Evolutionary conservation across 2,113 vertebrate species (phyloP).

Genomic region (Sapayoa aenigma): DNA sequence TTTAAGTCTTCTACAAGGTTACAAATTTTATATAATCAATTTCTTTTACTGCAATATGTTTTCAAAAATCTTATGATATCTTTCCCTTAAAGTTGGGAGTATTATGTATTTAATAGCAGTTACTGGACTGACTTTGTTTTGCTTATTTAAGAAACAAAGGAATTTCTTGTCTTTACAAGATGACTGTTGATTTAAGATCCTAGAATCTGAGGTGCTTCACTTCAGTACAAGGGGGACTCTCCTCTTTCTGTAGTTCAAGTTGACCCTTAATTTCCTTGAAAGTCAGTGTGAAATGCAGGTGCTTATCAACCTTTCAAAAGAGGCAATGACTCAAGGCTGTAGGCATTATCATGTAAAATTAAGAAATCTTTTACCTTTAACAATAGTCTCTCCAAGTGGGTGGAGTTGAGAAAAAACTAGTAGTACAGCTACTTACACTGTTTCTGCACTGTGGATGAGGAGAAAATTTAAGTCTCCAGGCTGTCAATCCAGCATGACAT

Average conservation of each 20-base stretch:
- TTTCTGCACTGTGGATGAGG: background rate
- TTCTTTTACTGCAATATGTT: background rate
- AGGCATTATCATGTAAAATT: background rate
- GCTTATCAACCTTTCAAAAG: background rate
- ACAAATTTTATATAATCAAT: background rate
- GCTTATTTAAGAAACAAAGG: background rate
- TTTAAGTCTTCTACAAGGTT: background rate
- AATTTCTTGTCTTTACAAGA: background rate
- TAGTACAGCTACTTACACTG: background rate
- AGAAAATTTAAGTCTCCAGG: background rate
- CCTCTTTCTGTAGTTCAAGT: background rate
- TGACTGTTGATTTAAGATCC: background rate
- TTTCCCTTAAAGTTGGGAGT: background rate
- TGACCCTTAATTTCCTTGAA: background rate
- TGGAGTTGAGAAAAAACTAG: background rate
- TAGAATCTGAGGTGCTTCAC: background rate
- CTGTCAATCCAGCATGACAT: constrained; percentile 19
- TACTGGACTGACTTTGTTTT: background rate
- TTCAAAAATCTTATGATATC: background rate
- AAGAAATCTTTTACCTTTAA: constrained; percentile 2
- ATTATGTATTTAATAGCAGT: background rate
- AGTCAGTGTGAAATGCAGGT: background rate
- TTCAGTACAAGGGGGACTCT: background rate
- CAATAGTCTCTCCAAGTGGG: constrained; percentile 20
- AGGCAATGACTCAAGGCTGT: background rate